Conservation (phyloP, 2,113 vertebrate species). For the Chaenogobius annularis region DNA sequence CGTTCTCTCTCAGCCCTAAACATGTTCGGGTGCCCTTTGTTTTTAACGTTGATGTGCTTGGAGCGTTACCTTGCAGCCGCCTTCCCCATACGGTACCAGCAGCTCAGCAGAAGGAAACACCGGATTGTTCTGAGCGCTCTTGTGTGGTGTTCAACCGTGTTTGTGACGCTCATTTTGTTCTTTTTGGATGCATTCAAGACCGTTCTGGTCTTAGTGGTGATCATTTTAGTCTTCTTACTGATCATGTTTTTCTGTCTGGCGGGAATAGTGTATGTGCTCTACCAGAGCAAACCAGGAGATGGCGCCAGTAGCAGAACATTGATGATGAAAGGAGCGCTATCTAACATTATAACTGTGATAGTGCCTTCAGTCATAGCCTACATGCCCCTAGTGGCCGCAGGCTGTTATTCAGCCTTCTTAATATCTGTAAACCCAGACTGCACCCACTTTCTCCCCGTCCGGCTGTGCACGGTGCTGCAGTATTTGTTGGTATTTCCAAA, state of each 20-base stretch:
- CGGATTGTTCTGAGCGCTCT: constrained; percentile 18
- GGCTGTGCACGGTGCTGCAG: constrained; percentile 4
- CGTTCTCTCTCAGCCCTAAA: constrained; percentile 32
- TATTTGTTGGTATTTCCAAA: constrained; percentile 33
- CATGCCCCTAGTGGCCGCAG: constrained; percentile 39
- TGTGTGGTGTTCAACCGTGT: constrained; percentile 43
- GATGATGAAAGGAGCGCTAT: constrained; percentile 48
- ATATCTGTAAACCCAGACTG: neutral
- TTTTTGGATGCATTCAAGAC: constrained; percentile 5
- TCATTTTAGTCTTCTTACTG: constrained; percentile 31
- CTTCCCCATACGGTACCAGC: constrained; percentile 36
- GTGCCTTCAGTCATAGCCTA: constrained; percentile 44
- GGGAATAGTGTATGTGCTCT: constrained; percentile 37
- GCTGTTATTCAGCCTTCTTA: constrained; percentile 18
- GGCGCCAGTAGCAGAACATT: constrained; percentile 2
- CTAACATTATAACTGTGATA: constrained; percentile 44
- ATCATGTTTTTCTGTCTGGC: constrained; percentile 51
- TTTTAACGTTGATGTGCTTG: constrained; percentile 60
- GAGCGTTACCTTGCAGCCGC: constrained; percentile 56
- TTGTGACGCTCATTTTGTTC: constrained; percentile 1
- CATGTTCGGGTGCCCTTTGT: constrained; percentile 53
- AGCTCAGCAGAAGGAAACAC: constrained; percentile 30
- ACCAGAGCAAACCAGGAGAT: constrained; percentile 12
- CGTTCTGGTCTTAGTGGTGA: constrained; percentile 10
- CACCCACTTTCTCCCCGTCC: accelerated